phyloP scores from a whole-genome alignment of 2,113 vertebrate genomes.

The Deroptyus accipitrinus region DNA sequence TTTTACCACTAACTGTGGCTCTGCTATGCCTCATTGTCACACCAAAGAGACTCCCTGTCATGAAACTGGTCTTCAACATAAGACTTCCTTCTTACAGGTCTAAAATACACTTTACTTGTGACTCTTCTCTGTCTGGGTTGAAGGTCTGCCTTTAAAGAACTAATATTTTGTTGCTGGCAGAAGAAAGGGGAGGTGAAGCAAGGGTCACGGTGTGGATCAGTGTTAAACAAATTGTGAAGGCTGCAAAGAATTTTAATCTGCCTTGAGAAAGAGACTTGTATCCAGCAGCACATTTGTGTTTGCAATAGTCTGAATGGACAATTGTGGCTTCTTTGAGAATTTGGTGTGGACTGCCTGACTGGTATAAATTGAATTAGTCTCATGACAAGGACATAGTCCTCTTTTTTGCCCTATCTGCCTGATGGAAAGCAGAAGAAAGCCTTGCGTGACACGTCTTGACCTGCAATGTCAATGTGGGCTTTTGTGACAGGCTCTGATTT shows the following conservation, averaged over 20 bases:
- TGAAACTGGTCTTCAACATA: not conserved
- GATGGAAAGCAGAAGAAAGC: constrained; percentile 75
- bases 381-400: constrained; percentile 67
- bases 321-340: constrained; percentile 52
- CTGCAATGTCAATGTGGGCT: constrained; percentile 68
- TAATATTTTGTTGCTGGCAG: constrained; percentile 47
- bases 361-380: constrained; percentile 75
- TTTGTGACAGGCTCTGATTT: constrained; percentile 71
- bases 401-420: constrained; percentile 52
- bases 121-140: not conserved
- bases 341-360: constrained; percentile 69
- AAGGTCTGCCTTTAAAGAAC: constrained; percentile 50
- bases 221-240: constrained; percentile 56
- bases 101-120: not conserved
- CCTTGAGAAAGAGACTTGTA: constrained; percentile 49
- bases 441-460: constrained; percentile 65
- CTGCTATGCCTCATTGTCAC: not conserved
- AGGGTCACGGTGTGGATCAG: constrained; percentile 28
- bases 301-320: constrained; percentile 36
- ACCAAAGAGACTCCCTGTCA: not conserved
- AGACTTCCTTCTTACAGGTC: not conserved
- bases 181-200: constrained; percentile 22
- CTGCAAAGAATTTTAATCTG: constrained; percentile 45
- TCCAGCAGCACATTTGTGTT: constrained; percentile 44
- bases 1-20: not conserved